Base-by-base conservation (phyloP, 2,113 vertebrate genomes). In the Boleophthalmus pectinirostris region DNA sequence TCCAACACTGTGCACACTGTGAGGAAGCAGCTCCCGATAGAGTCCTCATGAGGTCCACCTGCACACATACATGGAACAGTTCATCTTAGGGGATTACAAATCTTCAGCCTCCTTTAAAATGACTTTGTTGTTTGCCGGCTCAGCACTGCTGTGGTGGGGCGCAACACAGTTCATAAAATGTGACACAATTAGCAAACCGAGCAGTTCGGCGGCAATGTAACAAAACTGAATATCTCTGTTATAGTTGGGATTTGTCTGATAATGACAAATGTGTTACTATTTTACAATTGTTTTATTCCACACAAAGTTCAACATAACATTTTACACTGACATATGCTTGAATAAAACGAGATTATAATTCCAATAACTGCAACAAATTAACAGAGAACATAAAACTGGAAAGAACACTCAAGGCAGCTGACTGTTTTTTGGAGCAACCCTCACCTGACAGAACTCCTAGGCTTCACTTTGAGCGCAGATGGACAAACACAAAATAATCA, bases 11-110 rank as follows among this genome's bases (percentile, higher is more conserved):
- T 70, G 66, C 74, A 73, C 79, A 66, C 56, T 58, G 68, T 72
- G 56, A 68, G 63, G 77, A 73, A n/a, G 33, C 43, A 7, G 68
- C 18, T 60, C 33, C 63, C 72, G 75, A 87, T 85, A 75, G 84
- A 90, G 85, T 56, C 74, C 76, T 88, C 75, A 65, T 49, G 24
- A 72, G 61, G 70, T 58, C 75, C 69, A 73, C 60, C 84, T 79
- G 81, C 16, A 72, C 23, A 83, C 73, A 77, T 76, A 69, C 64
- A 25, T 70, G 75, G 65, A 58, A 81, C 72, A 57, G 68, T 78
- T 84, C 46, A 85, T 87, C 87, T 87, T 45, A 69, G 56, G 24
- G 25, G 46, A 78, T 83, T 78, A 80, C 51, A 69, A 38, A 58
- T 69, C 51, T 47, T 70, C 67, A 56, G 75, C 78, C 61, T 71